Percentiles rank a stretch among this genome's conserved stretches.
phyloP scores from a whole-genome alignment of 2,797 vertebrate species.

The Parauchenoglanis punctatus region DNA sequence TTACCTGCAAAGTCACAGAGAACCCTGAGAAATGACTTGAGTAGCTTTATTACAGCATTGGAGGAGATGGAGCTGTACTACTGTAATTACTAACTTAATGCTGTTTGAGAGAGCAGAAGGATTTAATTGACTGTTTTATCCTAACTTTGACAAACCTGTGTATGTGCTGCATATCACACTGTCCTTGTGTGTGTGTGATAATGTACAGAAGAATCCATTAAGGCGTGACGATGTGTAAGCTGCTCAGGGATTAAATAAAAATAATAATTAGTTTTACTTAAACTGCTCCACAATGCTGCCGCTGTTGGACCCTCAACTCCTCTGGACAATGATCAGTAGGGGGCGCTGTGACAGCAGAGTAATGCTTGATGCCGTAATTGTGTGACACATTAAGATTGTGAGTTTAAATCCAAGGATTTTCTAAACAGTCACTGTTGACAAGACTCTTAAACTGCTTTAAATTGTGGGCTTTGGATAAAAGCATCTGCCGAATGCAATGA shows the following conservation, averaged over 20 bases:
- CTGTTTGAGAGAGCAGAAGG: slow-evolving; percentile 17
- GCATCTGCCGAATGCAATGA: background rate
- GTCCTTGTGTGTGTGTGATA: slow-evolving; percentile 8
- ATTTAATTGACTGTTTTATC: slow-evolving; percentile 33
- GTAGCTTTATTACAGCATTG: background rate
- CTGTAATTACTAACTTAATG: slow-evolving; percentile 24
- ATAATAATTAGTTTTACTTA: background rate
- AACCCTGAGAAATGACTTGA: background rate
- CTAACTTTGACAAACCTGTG: background rate
- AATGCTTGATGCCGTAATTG: background rate
- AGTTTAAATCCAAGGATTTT: background rate
- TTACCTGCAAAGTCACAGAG: background rate
- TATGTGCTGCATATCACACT: background rate
- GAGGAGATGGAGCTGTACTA: background rate
- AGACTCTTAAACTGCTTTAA: background rate
- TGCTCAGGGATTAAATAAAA: background rate
- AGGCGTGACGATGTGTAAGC: background rate
- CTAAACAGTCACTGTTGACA: background rate
- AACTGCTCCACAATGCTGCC: too few species aligned
- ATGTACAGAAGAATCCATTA: background rate
- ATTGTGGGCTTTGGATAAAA: background rate
- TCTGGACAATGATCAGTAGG: background rate
- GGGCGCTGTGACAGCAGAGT: background rate
- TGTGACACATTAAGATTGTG: background rate
- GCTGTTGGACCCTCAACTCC: background rate